A percentile compares a stretch with the other conserved stretches of the same genome.
These are phyloP conservation scores for Arctia plantaginis DNA, from an alignment of 2,888 invertebrate species.

Conservation along the genomic window DNA sequence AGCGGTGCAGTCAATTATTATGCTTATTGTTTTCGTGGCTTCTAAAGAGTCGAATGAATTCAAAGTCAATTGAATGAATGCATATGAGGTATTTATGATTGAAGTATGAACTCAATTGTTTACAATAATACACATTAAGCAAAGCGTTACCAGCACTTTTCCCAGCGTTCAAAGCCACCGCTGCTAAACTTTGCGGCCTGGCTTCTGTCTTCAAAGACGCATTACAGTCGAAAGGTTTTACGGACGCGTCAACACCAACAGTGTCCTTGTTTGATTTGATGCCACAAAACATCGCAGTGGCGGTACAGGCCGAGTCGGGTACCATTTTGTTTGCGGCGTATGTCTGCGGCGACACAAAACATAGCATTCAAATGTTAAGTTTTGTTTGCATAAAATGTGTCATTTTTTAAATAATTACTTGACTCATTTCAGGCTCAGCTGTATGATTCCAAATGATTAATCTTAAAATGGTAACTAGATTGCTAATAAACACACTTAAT, in stretches of 20 bases:
- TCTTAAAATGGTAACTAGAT: too few species aligned
- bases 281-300: slow-evolving; percentile 94
- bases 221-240: slow-evolving; percentile 88
- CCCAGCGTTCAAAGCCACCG: slow-evolving; percentile 90
- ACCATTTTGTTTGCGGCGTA: slow-evolving; percentile 95
- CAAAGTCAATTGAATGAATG: too few species aligned
- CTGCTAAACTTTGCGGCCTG: slow-evolving; percentile 88
- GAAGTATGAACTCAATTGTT: too few species aligned
- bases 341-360: slow-evolving; percentile 85
- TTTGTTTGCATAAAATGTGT: too few species aligned
- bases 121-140: too few species aligned
- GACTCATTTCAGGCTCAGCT: too few species aligned
- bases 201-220: slow-evolving; percentile 86
- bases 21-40: neutral
- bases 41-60: too few species aligned
- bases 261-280: slow-evolving; percentile 94
- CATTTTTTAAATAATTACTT: too few species aligned
- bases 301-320: slow-evolving; percentile 95
- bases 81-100: too few species aligned
- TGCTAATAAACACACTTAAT: too few species aligned
- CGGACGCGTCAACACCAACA: slow-evolving; percentile 91
- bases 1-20: neutral
- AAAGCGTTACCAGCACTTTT: slow-evolving; percentile 94
- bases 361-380: too few species aligned
- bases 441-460: too few species aligned